phyloP scores from a whole-genome alignment of 2,888 invertebrate species.

The Nymphalis c-album region DNA sequence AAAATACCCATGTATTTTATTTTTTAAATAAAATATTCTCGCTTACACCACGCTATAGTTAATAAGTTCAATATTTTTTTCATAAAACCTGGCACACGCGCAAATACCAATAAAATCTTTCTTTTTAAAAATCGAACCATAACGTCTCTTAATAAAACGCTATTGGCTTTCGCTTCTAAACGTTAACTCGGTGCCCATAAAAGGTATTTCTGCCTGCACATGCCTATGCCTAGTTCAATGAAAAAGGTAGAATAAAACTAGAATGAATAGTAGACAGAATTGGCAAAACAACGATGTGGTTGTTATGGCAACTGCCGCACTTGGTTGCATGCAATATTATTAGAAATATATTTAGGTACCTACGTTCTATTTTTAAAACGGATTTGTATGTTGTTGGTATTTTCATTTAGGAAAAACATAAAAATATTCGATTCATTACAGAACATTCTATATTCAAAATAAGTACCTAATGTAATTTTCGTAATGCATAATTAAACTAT shows the following conservation, averaged over 20 bases:
- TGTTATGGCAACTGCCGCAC: constrained; percentile 71
- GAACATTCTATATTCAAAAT: no score
- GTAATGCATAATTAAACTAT: no score
- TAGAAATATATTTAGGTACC: constrained; percentile 25
- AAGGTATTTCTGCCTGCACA: constrained; percentile 45
- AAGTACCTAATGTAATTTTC: no score
- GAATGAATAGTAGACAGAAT: constrained; percentile 62
- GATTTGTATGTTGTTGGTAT: neutral
- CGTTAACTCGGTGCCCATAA: constrained; percentile 49
- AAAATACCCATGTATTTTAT: no score
- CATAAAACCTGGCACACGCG: constrained; percentile 33
- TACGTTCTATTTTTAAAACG: constrained; percentile 6
- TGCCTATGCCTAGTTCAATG: constrained; percentile 36
- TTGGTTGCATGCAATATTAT: constrained; percentile 39
- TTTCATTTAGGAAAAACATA: neutral
- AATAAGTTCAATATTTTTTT: constrained; percentile 31
- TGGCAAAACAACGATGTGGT: constrained; percentile 75
- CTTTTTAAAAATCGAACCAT: constrained; percentile 39
- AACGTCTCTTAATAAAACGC: constrained; percentile 42
- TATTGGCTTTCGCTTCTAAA: constrained; percentile 44
- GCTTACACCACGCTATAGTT: constrained; percentile 8
- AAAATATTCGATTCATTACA: no score
- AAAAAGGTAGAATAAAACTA: constrained; percentile 52
- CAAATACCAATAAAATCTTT: constrained; percentile 36
- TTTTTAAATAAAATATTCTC: neutral